A percentile compares a stretch with the other conserved stretches of the same genome.
Evolutionary conservation across 2,888 invertebrate genomes (phyloP).

Genomic region (Synergus gifuensis): DNA sequence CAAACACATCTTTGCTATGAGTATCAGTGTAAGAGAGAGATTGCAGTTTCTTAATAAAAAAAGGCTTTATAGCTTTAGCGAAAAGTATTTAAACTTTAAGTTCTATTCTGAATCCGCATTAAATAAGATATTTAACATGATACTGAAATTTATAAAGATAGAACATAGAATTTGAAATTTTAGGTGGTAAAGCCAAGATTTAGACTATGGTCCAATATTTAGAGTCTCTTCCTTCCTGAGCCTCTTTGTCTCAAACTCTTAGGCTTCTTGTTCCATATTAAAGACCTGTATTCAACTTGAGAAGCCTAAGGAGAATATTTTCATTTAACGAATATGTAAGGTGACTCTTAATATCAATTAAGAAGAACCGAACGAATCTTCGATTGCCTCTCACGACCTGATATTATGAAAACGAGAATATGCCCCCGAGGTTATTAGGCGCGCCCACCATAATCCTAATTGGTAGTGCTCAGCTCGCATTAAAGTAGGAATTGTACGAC

Average conservation of each 20-base stretch:
- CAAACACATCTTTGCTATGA: conserved; percentile 36
- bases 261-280: background rate
- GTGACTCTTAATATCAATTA: background rate
- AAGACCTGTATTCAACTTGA: background rate
- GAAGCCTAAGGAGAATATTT: background rate
- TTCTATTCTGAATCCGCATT: conserved; percentile 24
- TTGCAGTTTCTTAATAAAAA: conserved; percentile 16
- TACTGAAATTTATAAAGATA: background rate
- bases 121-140: background rate
- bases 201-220: no score
- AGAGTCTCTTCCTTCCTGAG: no score
- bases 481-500: background rate
- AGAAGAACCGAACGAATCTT: background rate
- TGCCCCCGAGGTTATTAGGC: background rate
- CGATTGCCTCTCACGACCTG: conserved; percentile 7
- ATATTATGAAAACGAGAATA: background rate
- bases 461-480: background rate
- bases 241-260: no score
- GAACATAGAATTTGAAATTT: background rate
- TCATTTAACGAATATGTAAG: background rate
- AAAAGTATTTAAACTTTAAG: conserved; percentile 23
- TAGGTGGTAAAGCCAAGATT: no score
- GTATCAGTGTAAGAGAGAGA: conserved; percentile 27
- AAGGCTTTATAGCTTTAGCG: conserved; percentile 7
- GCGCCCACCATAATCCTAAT: background rate